Base-by-base conservation (phyloP, 2,888 invertebrate species). In the Actias luna region DNA sequence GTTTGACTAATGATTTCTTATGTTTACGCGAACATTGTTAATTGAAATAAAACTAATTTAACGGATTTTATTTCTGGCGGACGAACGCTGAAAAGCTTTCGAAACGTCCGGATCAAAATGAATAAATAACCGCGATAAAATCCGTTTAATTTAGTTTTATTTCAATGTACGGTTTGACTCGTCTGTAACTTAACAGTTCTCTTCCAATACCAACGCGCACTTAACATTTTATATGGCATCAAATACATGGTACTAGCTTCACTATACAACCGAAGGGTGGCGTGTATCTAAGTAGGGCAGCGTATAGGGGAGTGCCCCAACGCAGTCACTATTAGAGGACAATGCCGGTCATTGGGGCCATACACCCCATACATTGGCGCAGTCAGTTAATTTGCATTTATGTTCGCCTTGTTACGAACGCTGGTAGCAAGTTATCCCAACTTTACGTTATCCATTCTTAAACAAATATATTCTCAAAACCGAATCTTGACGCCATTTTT, bases 311-410 rank as follows among this genome's bases (percentile, higher is more conserved):
- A 86, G 80, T 74, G 77, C 72, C 72, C 69, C 70, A 69, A 72
- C 72, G 72, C 66, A 77, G 78, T 77, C 46, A 50, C 87, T 82
- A 86, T 88, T 88, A 88, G 77, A 79, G 83, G 70, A 87, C 87
- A 87, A 85, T 82, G 73, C 79, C 75, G 74, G 78, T 80, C 80
- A 82, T 82, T 80, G 79, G 83, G 79, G 76, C 82, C 82, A 69
- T 82, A 73, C 78, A 76, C 77, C 73, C 74, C 42, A 42, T 8
- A 42, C 42, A 42, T 78, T 70, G 74, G 73, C 72, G 69, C 68
- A 78, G 78, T 81, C 80, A 84, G 85, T 85, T 85, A 81, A 89
- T 89, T 90, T 89, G 86, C 89, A 88, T 89, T 88, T 85, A 84
- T 80, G 76, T 80, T 68, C 75, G 69, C 70, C 78, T 79, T 70